These are phyloP conservation scores for Nemoura dubitans DNA, from an alignment of 2,888 invertebrate genomes.

Conservation along the genomic window DNA sequence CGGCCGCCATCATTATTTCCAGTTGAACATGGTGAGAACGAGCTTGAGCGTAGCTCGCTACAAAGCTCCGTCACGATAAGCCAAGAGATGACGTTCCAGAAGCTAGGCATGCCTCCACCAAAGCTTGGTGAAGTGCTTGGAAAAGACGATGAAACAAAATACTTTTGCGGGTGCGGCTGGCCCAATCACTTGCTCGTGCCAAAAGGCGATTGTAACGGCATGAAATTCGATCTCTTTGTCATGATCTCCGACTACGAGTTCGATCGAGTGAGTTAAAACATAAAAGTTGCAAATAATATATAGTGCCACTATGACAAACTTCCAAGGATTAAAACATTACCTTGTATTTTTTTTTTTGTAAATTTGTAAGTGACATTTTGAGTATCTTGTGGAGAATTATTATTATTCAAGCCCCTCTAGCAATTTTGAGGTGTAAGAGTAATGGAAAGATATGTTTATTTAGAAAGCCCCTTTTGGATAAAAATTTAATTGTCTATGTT, in stretches of 20 bases:
- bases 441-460: too few species aligned
- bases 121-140: background rate
- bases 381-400: too few species aligned
- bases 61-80: constrained; percentile 87
- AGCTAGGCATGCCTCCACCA: background rate
- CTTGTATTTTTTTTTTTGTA: too few species aligned
- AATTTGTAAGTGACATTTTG: too few species aligned
- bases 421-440: too few species aligned
- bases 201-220: constrained; percentile 59
- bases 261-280: constrained; percentile 53
- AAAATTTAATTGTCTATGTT: too few species aligned
- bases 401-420: too few species aligned
- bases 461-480: too few species aligned
- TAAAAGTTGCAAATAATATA: too few species aligned
- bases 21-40: constrained; percentile 75
- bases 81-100: constrained; percentile 79
- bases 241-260: constrained; percentile 55
- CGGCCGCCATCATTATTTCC: too few species aligned
- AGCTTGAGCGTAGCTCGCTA: constrained; percentile 70
- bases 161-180: constrained; percentile 85
- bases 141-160: background rate
- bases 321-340: too few species aligned
- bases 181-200: constrained; percentile 69
- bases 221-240: constrained; percentile 55
- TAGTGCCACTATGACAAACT: too few species aligned